These are phyloP conservation scores for Vimba vimba DNA, from an alignment of 2,113 vertebrate species.

Conservation along the genomic window DNA sequence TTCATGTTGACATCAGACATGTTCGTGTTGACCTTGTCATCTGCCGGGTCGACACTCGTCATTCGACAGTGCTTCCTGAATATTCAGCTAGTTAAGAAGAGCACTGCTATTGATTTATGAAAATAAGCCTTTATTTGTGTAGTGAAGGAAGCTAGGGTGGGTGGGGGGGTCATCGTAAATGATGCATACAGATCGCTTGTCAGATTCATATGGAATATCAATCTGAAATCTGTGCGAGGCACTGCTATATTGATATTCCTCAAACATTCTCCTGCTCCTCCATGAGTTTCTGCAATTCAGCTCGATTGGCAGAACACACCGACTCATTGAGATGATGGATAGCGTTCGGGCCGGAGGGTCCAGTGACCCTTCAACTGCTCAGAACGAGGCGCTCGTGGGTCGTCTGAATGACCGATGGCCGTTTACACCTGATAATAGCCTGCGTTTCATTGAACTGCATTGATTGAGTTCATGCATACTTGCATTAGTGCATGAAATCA, in stretches of 20 bases:
- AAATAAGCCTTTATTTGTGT: conserved; percentile 22
- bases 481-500: background rate
- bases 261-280: background rate
- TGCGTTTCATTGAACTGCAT: background rate
- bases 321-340: background rate
- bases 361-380: background rate
- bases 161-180: background rate
- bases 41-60: background rate
- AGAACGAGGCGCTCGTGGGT: background rate
- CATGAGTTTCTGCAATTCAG: conserved; percentile 18
- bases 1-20: background rate
- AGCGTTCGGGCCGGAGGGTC: background rate
- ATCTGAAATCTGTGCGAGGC: background rate
- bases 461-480: background rate
- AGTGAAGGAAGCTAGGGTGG: background rate
- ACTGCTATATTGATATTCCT: conserved; percentile 6
- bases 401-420: background rate
- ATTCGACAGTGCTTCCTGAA: background rate
- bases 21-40: conserved; percentile 40
- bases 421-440: background rate
- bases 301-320: background rate
- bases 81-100: conserved; percentile 6
- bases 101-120: conserved; percentile 41
- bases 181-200: conserved; percentile 20
- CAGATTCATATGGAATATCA: conserved; percentile 8